phyloP scores from a whole-genome alignment of 2,113 vertebrate species.

The Galemys pyrenaicus region DNA sequence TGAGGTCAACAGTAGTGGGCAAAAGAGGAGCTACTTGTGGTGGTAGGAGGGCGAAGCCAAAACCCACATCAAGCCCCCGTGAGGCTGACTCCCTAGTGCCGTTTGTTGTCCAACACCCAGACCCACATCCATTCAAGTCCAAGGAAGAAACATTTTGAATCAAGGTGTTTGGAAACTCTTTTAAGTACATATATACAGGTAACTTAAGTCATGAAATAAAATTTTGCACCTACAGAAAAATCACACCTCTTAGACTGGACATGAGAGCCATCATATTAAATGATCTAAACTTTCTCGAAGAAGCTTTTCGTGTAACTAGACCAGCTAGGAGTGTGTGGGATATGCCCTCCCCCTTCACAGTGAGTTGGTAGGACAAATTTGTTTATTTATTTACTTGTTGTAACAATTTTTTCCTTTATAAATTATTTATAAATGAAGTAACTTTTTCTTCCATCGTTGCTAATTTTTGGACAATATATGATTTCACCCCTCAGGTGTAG shows the following conservation, averaged over 20 bases:
- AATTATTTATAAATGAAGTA: too few relatives aligned
- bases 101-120: not conserved
- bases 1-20: not conserved
- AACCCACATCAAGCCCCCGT: not conserved
- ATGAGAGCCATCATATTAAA: not conserved
- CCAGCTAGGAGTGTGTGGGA: not conserved
- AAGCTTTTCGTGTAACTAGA: not conserved
- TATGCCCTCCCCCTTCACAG: not conserved
- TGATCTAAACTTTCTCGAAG: not conserved
- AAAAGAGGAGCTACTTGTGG: not conserved
- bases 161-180: not conserved
- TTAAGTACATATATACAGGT: not conserved
- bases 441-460: too few relatives aligned
- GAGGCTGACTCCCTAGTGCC: not conserved
- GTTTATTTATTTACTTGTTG: too few relatives aligned
- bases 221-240: not conserved
- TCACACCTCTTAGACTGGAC: not conserved
- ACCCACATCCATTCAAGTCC: not conserved
- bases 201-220: slow-evolving; percentile 5
- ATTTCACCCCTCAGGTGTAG: too few relatives aligned
- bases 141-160: not conserved
- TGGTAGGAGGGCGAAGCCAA: not conserved
- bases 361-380: not conserved
- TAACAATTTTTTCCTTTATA: too few relatives aligned
- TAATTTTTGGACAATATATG: too few relatives aligned